phyloP scores from a whole-genome alignment of 2,113 vertebrate species.

The Pelobates fuscus region DNA sequence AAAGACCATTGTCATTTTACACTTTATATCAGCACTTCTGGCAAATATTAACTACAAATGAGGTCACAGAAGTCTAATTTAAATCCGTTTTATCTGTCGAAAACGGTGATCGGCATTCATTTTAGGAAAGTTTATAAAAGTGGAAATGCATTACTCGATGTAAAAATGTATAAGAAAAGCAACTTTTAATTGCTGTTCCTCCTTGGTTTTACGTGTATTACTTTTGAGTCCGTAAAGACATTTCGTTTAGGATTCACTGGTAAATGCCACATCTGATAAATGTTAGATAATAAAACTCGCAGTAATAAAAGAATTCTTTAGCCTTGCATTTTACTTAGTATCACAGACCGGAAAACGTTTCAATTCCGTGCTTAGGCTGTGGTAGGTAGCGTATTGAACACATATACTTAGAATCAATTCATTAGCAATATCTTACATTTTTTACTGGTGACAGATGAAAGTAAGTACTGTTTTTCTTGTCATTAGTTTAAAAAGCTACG shows the following conservation, averaged over 20 bases:
- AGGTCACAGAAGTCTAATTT: neutral
- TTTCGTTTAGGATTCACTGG: slow-evolving; percentile 27
- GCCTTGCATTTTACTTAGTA: slow-evolving; percentile 27
- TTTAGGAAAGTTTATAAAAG: slow-evolving; percentile 21
- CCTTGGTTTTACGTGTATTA: neutral
- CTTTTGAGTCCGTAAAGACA: slow-evolving; percentile 22
- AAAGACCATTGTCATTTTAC: neutral
- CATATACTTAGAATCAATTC: neutral
- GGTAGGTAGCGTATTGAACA: neutral
- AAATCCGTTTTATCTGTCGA: neutral
- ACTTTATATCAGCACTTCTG: neutral
- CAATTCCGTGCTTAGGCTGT: neutral
- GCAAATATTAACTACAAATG: slow-evolving; percentile 10
- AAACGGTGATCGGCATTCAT: neutral
- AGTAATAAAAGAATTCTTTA: slow-evolving; percentile 12
- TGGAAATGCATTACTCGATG: neutral
- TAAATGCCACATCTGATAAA: slow-evolving; percentile 32
- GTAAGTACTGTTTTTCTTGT: slow-evolving; percentile 23
- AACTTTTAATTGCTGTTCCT: slow-evolving; percentile 26
- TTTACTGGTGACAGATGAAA: slow-evolving; percentile 7
- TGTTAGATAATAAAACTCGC: slow-evolving; percentile 38
- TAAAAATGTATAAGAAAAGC: slow-evolving; percentile 26
- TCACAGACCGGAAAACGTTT: slow-evolving; percentile 2
- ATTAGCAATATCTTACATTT: neutral
- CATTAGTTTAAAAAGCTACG: slow-evolving; percentile 10